These are phyloP conservation scores for Emydura subglobosa DNA, from an alignment of 2,113 vertebrate species.

Conservation along the genomic window DNA sequence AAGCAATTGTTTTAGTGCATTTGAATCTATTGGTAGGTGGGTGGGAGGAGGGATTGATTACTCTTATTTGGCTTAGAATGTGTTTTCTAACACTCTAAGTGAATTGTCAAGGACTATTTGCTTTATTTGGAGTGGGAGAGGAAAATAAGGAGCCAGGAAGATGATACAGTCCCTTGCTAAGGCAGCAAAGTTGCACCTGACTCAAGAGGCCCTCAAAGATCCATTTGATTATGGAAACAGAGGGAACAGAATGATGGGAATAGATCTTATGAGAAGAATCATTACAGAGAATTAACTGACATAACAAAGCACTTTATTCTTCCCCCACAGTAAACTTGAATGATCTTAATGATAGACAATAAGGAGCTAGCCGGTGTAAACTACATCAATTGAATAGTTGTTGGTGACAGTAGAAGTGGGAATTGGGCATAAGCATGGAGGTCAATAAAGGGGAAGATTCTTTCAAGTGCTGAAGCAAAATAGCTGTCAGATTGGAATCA, in stretches of 20 bases:
- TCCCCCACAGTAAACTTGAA: constrained; percentile 9
- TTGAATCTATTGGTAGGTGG: neutral
- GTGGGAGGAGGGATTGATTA: neutral
- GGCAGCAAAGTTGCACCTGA: neutral
- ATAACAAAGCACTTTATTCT: constrained; percentile 35
- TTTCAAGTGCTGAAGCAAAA: neutral
- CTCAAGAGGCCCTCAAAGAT: neutral
- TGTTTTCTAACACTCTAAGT: rapidly evolving
- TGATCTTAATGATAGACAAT: constrained; percentile 42
- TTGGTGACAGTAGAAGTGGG: neutral
- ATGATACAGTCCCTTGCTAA: neutral
- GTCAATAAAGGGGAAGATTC: constrained; percentile 14
- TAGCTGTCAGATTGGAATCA: neutral
- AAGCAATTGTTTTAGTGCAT: neutral
- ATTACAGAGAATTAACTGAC: constrained; percentile 3
- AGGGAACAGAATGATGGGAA: neutral
- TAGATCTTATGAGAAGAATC: neutral
- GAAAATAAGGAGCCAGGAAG: neutral
- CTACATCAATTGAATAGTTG: neutral
- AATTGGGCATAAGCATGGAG: neutral
- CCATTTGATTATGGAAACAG: neutral
- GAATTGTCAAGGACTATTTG: neutral
- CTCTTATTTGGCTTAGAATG: neutral
- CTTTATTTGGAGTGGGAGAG: neutral
- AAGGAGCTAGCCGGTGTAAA: constrained; percentile 44